Conservation (phyloP, 2,113 vertebrate species). For the Channa argus region DNA sequence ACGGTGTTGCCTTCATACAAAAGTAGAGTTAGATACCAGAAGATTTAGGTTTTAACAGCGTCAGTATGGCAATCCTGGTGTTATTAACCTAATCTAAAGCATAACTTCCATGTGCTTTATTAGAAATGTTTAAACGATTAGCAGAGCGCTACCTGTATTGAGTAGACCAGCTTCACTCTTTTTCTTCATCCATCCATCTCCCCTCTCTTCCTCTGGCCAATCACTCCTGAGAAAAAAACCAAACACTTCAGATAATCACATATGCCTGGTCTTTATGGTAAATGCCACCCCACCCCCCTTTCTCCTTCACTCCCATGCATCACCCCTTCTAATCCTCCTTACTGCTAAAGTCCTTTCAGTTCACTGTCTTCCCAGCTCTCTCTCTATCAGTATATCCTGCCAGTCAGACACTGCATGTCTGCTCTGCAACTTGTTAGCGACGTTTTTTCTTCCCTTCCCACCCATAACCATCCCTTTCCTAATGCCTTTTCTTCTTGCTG, state of each 20-base stretch:
- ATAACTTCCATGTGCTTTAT: not conserved
- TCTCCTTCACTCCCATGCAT: conserved; percentile 6
- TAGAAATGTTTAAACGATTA: not conserved
- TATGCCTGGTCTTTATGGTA: conserved; percentile 31
- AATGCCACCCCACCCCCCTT: conserved; percentile 33
- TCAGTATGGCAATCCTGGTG: not conserved
- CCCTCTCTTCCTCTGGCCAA: not conserved
- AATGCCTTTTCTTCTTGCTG: conserved; percentile 9
- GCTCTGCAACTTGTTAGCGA: conserved; percentile 23
- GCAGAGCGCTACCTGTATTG: not conserved
- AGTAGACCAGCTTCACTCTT: not conserved
- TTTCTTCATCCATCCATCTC: not conserved
- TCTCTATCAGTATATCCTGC: conserved; percentile 45
- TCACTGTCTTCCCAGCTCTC: conserved; percentile 19
- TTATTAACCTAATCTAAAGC: not conserved
- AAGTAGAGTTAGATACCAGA: too few relatives aligned
- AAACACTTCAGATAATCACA: not conserved
- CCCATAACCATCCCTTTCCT: not conserved
- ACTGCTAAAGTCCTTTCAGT: conserved; percentile 28
- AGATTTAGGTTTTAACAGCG: too few relatives aligned
- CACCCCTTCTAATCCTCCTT: conserved; percentile 43
- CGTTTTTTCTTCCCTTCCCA: conserved; percentile 18
- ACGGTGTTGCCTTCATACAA: too few relatives aligned
- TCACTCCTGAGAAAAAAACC: not conserved
- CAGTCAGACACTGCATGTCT: conserved; percentile 29